phyloP scores from a whole-genome alignment of 2,797 vertebrate genomes.

The Rhincodon typus region DNA sequence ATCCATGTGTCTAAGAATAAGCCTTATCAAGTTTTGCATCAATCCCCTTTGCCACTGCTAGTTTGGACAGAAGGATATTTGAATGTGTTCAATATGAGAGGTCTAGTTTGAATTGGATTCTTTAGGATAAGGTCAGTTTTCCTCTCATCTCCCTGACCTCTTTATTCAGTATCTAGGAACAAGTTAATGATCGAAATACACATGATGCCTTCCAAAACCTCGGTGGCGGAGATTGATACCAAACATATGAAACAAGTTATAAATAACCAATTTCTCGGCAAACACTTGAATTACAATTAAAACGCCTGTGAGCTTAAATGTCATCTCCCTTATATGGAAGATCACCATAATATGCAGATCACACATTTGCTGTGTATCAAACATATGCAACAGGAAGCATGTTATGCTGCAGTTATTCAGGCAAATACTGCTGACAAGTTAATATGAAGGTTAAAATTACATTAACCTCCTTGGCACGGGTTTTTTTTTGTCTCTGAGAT shows the following conservation, averaged over 20 bases:
- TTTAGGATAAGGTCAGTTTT: neutral
- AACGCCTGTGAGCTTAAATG: neutral
- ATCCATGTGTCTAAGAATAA: neutral
- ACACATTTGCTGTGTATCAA: neutral
- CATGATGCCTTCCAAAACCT: neutral
- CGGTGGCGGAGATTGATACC: neutral
- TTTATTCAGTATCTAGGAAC: neutral
- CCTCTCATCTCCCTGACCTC: neutral
- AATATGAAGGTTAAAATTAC: neutral
- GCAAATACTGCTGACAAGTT: neutral
- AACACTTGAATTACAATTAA: constrained; percentile 11
- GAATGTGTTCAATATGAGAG: neutral
- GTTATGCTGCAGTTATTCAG: neutral
- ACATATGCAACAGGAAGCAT: constrained; percentile 22
- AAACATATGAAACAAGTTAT: neutral
- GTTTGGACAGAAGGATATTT: neutral
- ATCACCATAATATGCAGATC: neutral
- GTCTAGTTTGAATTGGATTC: too few species aligned
- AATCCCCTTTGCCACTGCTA: neutral
- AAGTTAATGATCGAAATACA: neutral
- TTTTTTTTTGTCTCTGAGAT: neutral
- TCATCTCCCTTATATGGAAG: constrained; percentile 27
- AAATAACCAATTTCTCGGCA: constrained; percentile 18
- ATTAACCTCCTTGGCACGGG: neutral
- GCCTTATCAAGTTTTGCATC: neutral